Evolutionary conservation across 2,113 vertebrate species (phyloP), one percentile per base, ranked within the genome.

Genomic region (Ancistrus triradiatus): DNA sequence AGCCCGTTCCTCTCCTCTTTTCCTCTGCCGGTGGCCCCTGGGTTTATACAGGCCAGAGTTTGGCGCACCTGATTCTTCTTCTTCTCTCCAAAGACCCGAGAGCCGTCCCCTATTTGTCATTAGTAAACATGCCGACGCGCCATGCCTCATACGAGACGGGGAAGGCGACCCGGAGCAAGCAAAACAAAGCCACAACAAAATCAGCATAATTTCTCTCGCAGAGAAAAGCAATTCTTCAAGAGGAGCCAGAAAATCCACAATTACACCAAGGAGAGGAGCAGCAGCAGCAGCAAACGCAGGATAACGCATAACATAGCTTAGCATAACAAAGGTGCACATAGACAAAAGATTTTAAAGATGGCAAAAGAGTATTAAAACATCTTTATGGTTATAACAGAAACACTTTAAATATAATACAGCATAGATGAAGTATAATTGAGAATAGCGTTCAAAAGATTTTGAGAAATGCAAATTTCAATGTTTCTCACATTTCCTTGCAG

Each of bases 21-120:
- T 77, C 60, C 73, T 78, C 73, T 69, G 63, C 78, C 18, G 58
- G 66, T 77, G 71, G 78, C 81, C 78, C 84, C 67, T 76, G 80
- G 81, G 84, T 81, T 75, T 73, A 48, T 67, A 66, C 66, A 60
- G 43, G 47, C 75, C 59, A 73, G 80, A 83, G 76, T 74, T 61
- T 57, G 80, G 48, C 77, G 68, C 80, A 81, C 81, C 82, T 78
- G 81, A 82, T 79, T 83, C 80, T 65, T 80, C 76, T 59, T 68
- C 51, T 61, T 71, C 67, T 81, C 83, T 82, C 79, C 68, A 52
- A 79, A 85, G 79, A 84, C 76, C 59, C 3, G 17, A 14, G 43
- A 65, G 22, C 44, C 74, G 70, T 80, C 70, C 79, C 79, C 80
- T 72, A 81, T 87, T 87, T 86, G 82, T 86, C 84, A 83, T 81